Evolutionary conservation across 2,113 vertebrate genomes (phyloP).

Genomic region (Bettongia penicillata): DNA sequence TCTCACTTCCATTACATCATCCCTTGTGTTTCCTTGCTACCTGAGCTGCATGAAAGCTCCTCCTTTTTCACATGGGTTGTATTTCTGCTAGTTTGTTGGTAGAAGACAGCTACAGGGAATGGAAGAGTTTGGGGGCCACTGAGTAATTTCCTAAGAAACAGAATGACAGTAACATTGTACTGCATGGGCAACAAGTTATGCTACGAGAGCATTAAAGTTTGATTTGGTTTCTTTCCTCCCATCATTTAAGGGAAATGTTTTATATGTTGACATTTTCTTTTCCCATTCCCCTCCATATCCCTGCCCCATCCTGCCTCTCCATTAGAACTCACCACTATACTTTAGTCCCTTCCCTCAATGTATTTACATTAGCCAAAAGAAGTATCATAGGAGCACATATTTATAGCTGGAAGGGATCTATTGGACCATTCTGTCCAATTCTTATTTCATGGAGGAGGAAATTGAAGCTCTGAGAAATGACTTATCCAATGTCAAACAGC

Average conservation of each 20-base stretch:
- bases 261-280: no score
- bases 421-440: neutral
- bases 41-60: no score
- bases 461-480: neutral
- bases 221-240: neutral
- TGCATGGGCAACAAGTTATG: neutral
- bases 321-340: no score
- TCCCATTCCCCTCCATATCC: no score
- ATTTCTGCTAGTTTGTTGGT: neutral
- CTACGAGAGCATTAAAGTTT: fast-evolving
- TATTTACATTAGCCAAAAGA: no score
- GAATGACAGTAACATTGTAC: fast-evolving
- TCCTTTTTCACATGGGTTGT: no score
- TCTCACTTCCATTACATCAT: neutral
- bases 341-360: no score
- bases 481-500: neutral
- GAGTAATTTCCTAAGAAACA: neutral
- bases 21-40: neutral
- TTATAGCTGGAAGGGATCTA: no score
- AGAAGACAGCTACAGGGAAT: neutral
- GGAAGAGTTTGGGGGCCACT: neutral
- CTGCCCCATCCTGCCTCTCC: no score
- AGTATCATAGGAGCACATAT: no score
- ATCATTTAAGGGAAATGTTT: no score
- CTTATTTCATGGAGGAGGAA: neutral